phyloP scores from a whole-genome alignment of 64 coral and sea anemone genomes.

The Stichodactyla helianthus region DNA sequence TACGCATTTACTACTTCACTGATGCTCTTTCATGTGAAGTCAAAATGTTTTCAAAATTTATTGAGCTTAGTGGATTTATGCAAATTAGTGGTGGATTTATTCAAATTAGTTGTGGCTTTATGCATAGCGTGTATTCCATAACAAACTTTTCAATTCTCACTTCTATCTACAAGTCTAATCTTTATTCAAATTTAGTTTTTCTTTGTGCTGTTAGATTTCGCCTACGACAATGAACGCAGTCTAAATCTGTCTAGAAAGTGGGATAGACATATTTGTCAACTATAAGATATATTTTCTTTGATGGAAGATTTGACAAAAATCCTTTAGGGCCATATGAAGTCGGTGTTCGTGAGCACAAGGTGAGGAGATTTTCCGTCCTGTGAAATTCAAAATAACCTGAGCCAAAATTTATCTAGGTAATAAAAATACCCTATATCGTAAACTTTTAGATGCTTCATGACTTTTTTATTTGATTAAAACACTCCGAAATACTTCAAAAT shows the following conservation, averaged over 20 bases:
- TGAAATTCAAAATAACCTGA: background rate
- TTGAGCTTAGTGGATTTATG: too few relatives aligned
- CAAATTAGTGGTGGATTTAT: background rate
- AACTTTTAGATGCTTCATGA: background rate
- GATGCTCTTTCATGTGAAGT: too few relatives aligned
- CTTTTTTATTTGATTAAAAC: background rate
- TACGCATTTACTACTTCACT: too few relatives aligned
- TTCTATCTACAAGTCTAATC: background rate
- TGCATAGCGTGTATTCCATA: background rate
- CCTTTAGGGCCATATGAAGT: too few relatives aligned
- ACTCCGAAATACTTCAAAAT: slow-evolving; percentile 1
- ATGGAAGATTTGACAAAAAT: background rate
- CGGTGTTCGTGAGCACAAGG: too few relatives aligned
- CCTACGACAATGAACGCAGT: too few relatives aligned
- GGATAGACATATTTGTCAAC: too few relatives aligned
- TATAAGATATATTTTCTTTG: too few relatives aligned
- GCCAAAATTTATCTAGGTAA: background rate
- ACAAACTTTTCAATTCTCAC: background rate
- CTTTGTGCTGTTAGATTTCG: too few relatives aligned
- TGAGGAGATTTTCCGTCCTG: background rate
- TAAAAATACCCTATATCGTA: background rate
- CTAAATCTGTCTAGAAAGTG: too few relatives aligned
- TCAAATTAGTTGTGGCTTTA: too few relatives aligned
- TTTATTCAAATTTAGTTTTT: background rate
- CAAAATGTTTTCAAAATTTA: too few relatives aligned